phyloP scores from a whole-genome alignment of 2,888 invertebrate genomes.

The Sialis fuliginosa region DNA sequence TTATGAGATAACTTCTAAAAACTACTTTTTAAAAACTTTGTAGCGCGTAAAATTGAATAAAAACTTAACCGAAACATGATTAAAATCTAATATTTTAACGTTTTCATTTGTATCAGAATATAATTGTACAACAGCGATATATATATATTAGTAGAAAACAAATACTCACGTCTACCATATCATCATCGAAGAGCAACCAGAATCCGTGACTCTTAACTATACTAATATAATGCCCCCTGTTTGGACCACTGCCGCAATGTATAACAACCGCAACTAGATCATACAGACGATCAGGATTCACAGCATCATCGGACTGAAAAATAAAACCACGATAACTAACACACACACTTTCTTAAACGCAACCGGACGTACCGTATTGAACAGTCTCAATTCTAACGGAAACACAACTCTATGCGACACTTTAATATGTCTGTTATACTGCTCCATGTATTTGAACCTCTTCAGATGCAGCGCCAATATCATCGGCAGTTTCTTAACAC shows the following conservation, averaged over 20 bases:
- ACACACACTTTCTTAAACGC: constrained; percentile 1
- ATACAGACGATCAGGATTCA: constrained; percentile 94
- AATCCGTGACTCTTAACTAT: constrained; percentile 99
- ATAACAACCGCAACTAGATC: constrained; percentile 98
- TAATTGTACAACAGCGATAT: no score
- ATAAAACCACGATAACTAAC: background rate
- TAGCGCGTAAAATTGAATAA: no score
- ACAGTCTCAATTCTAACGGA: constrained; percentile 89
- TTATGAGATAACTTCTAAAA: no score
- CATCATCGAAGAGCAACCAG: constrained; percentile 99
- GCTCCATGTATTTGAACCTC: constrained; percentile 95
- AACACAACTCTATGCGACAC: constrained; percentile 98
- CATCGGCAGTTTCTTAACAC: constrained; percentile 95
- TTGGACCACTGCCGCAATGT: constrained; percentile 98
- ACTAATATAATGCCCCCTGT: constrained; percentile 98
- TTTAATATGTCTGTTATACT: constrained; percentile 96
- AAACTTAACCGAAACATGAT: no score
- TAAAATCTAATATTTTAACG: no score
- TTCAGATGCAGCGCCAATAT: constrained; percentile 96
- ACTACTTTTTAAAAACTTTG: no score
- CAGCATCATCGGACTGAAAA: constrained; percentile 88
- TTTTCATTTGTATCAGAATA: no score
- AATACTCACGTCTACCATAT: constrained; percentile 92
- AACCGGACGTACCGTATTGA: constrained; percentile 70
- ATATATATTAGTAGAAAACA: background rate